Evolutionary conservation across 2,113 vertebrate species (phyloP).

Genomic region (Pithys albifrons): DNA sequence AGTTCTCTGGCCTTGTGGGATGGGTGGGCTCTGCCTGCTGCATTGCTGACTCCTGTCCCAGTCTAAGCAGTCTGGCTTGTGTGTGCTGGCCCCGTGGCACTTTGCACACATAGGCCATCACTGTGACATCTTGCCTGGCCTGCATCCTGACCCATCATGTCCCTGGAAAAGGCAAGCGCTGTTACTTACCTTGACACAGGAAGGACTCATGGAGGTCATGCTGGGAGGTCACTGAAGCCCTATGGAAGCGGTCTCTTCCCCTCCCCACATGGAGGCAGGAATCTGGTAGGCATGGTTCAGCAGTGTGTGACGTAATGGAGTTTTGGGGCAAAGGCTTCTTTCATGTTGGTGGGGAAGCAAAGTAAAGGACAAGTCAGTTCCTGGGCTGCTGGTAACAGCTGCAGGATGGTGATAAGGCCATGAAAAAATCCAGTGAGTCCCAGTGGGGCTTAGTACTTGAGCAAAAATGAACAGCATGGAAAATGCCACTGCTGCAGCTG

Average conservation of each 20-base stretch:
- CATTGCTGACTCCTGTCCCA: background rate
- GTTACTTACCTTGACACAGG: background rate
- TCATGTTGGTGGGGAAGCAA: fast-evolving
- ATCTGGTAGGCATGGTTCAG: background rate
- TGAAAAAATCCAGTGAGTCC: background rate
- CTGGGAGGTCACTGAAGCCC: background rate
- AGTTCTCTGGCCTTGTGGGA: background rate
- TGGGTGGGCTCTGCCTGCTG: background rate
- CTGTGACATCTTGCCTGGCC: slow-evolving; percentile 22
- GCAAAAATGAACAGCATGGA: background rate
- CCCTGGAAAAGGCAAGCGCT: background rate
- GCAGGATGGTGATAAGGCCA: background rate
- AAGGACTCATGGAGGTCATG: background rate
- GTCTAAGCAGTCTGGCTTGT: background rate
- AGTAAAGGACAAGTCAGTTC: background rate
- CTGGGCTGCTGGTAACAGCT: background rate
- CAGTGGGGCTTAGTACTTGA: background rate
- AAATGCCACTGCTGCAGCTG: background rate
- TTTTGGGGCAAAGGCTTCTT: background rate
- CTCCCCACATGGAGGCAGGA: background rate
- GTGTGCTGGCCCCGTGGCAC: background rate
- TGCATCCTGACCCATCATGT: fast-evolving
- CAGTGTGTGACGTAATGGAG: background rate
- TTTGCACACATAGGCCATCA: background rate
- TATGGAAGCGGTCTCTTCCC: background rate